Percentiles rank a stretch among this genome's conserved stretches.
Conservation (phyloP, 2,888 invertebrate genomes). For the Urechis unicinctus region DNA sequence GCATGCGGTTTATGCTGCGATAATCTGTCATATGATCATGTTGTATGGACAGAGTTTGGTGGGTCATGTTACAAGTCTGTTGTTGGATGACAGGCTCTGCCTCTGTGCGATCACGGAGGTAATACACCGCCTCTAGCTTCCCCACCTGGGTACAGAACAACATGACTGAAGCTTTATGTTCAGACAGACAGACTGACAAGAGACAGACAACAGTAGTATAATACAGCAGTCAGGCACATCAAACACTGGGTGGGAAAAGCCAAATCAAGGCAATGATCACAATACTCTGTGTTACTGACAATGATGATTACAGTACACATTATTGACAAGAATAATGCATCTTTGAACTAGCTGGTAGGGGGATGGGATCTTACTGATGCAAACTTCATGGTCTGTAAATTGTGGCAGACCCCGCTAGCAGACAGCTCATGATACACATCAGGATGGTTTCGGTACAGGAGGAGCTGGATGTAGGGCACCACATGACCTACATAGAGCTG, state of each 20-base stretch:
- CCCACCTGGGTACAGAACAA: slow-evolving; percentile 5
- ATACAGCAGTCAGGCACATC: too few relatives aligned
- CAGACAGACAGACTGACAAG: not conserved
- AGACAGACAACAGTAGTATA: not conserved
- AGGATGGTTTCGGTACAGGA: slow-evolving; percentile 24
- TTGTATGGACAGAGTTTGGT: not conserved
- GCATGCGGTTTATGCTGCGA: slow-evolving; percentile 30
- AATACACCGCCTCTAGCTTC: slow-evolving; percentile 31
- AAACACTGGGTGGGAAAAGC: too few relatives aligned
- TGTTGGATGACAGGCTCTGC: slow-evolving; percentile 17
- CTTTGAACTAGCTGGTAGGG: too few relatives aligned
- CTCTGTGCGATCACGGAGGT: slow-evolving; percentile 23
- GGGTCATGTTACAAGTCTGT: slow-evolving; percentile 27
- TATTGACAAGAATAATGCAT: too few relatives aligned
- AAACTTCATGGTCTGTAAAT: slow-evolving; percentile 19
- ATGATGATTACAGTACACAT: too few relatives aligned
- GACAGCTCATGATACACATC: slow-evolving; percentile 24
- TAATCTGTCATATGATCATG: slow-evolving; percentile 21
- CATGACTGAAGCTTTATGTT: not conserved
- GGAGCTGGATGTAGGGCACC: slow-evolving; percentile 34
- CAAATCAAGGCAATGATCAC: too few relatives aligned
- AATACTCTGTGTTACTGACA: too few relatives aligned
- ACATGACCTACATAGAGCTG: slow-evolving; percentile 30
- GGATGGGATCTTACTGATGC: slow-evolving; percentile 16
- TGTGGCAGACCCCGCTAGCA: slow-evolving; percentile 21